A percentile compares a stretch with the other conserved stretches of the same genome.
Conservation (phyloP, 2,113 vertebrate genomes). For the Okapia johnstoni region DNA sequence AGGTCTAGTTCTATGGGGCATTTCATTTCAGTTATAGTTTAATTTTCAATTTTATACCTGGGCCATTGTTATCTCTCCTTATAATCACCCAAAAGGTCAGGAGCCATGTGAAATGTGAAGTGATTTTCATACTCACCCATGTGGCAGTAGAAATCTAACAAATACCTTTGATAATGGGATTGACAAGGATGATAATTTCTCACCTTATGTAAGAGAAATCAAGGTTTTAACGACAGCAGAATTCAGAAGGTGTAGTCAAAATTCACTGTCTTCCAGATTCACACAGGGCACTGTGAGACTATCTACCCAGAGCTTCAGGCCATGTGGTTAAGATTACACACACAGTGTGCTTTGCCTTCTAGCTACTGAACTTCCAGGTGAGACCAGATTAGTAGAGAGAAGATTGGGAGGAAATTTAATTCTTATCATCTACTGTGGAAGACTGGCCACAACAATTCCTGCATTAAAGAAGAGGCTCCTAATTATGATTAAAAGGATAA, state of each 20-base stretch:
- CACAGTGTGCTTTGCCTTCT: not conserved
- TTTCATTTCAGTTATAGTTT: not conserved
- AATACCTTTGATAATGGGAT: not conserved
- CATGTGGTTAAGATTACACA: not conserved
- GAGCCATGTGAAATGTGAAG: not conserved
- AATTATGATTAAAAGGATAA: not conserved
- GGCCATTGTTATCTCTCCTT: not conserved
- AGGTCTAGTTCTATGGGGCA: not conserved
- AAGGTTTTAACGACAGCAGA: not conserved
- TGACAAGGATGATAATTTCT: not conserved
- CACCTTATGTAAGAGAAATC: not conserved
- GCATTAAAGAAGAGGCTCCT: slow-evolving; percentile 1
- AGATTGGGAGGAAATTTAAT: not conserved
- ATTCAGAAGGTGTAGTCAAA: not conserved
- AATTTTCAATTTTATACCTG: slow-evolving; percentile 10
- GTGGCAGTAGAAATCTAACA: not conserved
- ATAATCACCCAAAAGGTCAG: not conserved
- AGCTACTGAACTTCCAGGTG: not conserved
- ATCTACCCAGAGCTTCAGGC: not conserved
- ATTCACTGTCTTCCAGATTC: not conserved
- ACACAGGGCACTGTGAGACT: not conserved
- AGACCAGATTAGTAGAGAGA: not conserved
- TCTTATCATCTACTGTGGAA: not conserved
- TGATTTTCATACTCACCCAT: not conserved
- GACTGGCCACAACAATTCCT: not conserved